phyloP scores from a whole-genome alignment of 1,140 invertebrate genomes.

The Aradophagus sp. region DNA sequence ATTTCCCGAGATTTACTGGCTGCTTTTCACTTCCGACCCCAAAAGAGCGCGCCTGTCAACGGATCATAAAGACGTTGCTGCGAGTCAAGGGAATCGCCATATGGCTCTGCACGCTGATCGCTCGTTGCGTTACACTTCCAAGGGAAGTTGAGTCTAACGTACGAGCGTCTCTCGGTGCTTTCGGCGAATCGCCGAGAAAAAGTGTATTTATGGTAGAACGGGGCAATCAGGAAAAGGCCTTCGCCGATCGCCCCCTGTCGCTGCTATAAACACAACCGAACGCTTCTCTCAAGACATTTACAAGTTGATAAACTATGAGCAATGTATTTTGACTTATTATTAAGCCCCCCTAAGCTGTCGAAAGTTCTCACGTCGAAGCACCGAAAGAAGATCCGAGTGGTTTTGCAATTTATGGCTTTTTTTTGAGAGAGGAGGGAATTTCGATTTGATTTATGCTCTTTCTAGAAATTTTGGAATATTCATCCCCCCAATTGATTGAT shows the following conservation, averaged over 20 bases:
- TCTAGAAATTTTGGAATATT: too few relatives aligned
- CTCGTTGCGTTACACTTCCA: slow-evolving; percentile 17
- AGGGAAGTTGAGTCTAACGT: slow-evolving; percentile 43
- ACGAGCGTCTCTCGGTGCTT: slow-evolving; percentile 36
- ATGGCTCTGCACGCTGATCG: slow-evolving; percentile 58
- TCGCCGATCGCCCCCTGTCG: slow-evolving; percentile 4
- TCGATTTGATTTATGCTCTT: too few relatives aligned
- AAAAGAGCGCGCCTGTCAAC: slow-evolving; percentile 62
- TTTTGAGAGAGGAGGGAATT: too few relatives aligned
- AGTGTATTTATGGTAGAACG: slow-evolving; percentile 19
- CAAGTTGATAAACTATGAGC: slow-evolving; percentile 16
- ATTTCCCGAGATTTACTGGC: slow-evolving; percentile 57
- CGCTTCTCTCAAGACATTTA: slow-evolving; percentile 12
- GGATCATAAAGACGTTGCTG: slow-evolving; percentile 61
- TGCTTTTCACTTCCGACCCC: slow-evolving; percentile 56
- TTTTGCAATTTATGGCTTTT: too few relatives aligned
- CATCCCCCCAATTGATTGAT: too few relatives aligned
- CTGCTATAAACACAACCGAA: slow-evolving; percentile 18
- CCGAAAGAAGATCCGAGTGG: too few relatives aligned
- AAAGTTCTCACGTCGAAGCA: slow-evolving; percentile 16
- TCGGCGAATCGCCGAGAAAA: slow-evolving; percentile 8
- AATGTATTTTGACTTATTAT: slow-evolving; percentile 13
- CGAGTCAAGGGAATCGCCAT: slow-evolving; percentile 49
- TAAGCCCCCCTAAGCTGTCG: neutral
- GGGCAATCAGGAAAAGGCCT: slow-evolving; percentile 13